phyloP scores from a whole-genome alignment of 2,797 vertebrate species.

The Anisognathus igniventris region DNA sequence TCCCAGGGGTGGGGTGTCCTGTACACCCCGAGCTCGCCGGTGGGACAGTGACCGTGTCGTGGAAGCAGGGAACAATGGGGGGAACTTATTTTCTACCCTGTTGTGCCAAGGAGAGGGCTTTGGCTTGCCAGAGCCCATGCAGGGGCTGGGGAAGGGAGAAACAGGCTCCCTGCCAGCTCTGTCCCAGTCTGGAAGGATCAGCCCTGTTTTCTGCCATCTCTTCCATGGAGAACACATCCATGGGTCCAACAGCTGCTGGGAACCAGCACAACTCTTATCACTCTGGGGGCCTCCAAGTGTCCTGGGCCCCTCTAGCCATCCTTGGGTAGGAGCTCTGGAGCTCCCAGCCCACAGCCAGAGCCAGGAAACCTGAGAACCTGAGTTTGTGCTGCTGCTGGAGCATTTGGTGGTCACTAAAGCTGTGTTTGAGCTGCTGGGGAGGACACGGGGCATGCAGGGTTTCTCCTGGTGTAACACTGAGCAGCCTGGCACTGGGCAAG shows the following conservation, averaged over 20 bases:
- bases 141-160: neutral
- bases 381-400: neutral
- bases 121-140: neutral
- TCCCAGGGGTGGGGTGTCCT: neutral
- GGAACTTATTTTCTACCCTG: neutral
- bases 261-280: neutral
- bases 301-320: neutral
- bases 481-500: neutral
- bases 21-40: rapidly evolving
- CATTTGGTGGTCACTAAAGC: neutral
- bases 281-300: neutral
- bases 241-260: neutral
- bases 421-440: neutral
- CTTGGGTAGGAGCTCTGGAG: neutral
- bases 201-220: neutral
- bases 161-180: rapidly evolving
- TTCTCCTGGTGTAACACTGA: rapidly evolving
- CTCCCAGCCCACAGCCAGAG: neutral
- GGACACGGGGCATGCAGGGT: neutral
- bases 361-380: neutral
- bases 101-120: neutral
- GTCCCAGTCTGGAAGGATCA: neutral
- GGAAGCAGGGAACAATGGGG: rapidly evolving
- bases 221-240: rapidly evolving
- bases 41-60: neutral